These are phyloP conservation scores for Struthidea cinerea DNA, from an alignment of 2,113 vertebrate genomes.

Conservation along the genomic window DNA sequence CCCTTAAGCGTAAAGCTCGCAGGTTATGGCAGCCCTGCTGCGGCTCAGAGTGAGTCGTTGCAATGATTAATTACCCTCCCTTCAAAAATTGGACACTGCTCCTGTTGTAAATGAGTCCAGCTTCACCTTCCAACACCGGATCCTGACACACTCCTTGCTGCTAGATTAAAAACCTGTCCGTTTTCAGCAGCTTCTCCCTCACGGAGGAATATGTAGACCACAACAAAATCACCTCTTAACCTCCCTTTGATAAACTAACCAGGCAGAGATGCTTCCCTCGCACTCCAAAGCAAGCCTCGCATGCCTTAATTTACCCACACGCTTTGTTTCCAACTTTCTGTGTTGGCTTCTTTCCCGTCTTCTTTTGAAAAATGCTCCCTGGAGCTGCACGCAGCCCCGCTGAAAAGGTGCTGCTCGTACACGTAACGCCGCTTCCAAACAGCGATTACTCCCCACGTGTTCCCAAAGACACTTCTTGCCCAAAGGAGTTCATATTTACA, in stretches of 20 bases:
- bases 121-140: not conserved
- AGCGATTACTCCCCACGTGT: not conserved
- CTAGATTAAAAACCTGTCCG: conserved; percentile 29
- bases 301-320: not conserved
- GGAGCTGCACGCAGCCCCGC: not conserved
- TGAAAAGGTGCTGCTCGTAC: not conserved
- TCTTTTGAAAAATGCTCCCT: not conserved
- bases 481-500: not conserved
- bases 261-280: not conserved
- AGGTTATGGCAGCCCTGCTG: not conserved
- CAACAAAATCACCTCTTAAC: conserved; percentile 9
- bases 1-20: not conserved
- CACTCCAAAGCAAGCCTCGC: not conserved
- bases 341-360: not conserved
- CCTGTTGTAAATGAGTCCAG: conserved; percentile 10
- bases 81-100: not conserved
- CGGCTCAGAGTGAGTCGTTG: not conserved
- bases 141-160: not conserved
- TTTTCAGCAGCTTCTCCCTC: not conserved
- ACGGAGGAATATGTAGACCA: not conserved
- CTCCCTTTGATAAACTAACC: not conserved
- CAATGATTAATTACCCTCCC: conserved; percentile 32
- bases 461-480: not conserved
- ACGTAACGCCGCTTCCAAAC: not conserved
- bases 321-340: not conserved